Base-by-base conservation (phyloP, 2,113 vertebrate species). In the Rhagologus leucostigma region DNA sequence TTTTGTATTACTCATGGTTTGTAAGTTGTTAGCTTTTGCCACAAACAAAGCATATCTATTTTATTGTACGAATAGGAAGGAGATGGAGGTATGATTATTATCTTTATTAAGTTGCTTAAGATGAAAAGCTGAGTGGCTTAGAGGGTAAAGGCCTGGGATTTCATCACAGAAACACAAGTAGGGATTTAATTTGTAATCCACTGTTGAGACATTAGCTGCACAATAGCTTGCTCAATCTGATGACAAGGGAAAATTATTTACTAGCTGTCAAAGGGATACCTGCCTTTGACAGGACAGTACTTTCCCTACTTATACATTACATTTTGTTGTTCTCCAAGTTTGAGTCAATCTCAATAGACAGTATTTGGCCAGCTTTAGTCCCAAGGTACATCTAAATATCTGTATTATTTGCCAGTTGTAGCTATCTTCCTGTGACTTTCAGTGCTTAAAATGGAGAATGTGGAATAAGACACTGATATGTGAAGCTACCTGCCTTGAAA, bases 131-230 rank as follows among this genome's bases (percentile, higher is more conserved):
- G 93, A 95, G 87, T 76, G 60, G 68, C 49, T 96, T 70, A 68
- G 53, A 84, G 83, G 60, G 83, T 80, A 88, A 95, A 90, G 65
- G 53, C 29, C 53, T 33, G 32, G 71, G 63, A 83, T 90, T 96
- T 95, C 59, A 86, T 91, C 77, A 78, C 19, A 71, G 84, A 95
- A 93, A 77, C 70, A 50, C 70, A 89, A 63, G 52, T 27, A 87
- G 75, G 94, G 78, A 76, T 90, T 96, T 94, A 82, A 96, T 95
- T 93, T 94, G 90, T 75, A 95, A 94, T 76, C 47, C 39, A 50
- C 62, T 24, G 24, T 29, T 87, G 68, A 95, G 44, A 73, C 0
- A 1, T 57, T 46, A 42, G 69, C 62, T 50, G 64, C 53, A 92
- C 77, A 93, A 80, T 26, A 81, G 37, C 63, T 90, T 77, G 56